Conservation (phyloP, 2,888 invertebrate species). For the Ischnura elegans region DNA sequence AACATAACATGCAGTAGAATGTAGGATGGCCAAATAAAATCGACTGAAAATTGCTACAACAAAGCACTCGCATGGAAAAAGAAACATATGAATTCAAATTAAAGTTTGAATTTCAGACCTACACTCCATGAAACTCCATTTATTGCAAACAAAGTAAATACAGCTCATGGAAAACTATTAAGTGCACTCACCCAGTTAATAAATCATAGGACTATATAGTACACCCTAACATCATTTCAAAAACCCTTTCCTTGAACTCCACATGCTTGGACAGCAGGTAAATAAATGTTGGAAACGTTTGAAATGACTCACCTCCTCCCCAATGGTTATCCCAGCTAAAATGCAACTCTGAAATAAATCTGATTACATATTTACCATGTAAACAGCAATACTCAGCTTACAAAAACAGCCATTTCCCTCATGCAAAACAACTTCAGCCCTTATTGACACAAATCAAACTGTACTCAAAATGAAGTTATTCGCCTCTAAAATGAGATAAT, state of each 20-base stretch:
- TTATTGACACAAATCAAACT: not conserved
- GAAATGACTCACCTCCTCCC: not conserved
- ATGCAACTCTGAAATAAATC: not conserved
- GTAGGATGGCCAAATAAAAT: not conserved
- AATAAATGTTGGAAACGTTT: not conserved
- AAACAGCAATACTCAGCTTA: not conserved
- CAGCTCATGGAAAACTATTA: not conserved
- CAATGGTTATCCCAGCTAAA: not conserved
- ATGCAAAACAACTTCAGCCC: not conserved
- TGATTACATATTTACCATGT: not conserved
- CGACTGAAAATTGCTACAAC: not conserved
- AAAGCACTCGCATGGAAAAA: not conserved
- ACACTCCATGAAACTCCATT: not conserved
- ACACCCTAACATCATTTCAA: not conserved
- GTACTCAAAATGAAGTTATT: not conserved
- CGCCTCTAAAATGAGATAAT: not conserved
- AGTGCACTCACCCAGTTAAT: not conserved
- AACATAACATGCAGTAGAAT: not conserved
- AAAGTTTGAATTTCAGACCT: not conserved
- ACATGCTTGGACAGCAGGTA: not conserved
- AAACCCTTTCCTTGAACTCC: not conserved
- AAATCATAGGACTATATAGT: not conserved
- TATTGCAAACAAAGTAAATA: not conserved
- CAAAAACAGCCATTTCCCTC: not conserved
- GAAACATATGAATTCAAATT: not conserved